Evolutionary conservation across 1,140 invertebrate genomes (phyloP).

Genomic region (Teleopsis dalmanni): DNA sequence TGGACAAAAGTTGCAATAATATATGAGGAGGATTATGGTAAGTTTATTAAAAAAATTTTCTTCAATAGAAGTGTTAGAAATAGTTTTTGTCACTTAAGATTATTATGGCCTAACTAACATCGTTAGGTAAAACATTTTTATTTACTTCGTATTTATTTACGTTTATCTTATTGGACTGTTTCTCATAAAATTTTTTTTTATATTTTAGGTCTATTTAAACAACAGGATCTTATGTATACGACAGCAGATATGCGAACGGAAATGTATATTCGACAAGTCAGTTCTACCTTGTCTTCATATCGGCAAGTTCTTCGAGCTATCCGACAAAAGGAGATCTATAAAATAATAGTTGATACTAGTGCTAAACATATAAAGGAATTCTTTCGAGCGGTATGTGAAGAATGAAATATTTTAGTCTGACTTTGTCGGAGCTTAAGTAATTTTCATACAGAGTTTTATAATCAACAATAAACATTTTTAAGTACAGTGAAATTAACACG

Average conservation of each 20-base stretch:
- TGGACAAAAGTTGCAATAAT: slow-evolving; percentile 91
- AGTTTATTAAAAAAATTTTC: slow-evolving; percentile 5
- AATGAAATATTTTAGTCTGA: background rate
- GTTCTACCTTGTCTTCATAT: slow-evolving; percentile 65
- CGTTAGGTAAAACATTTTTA: background rate
- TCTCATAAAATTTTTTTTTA: slow-evolving; percentile 4
- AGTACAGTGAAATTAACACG: too few relatives aligned
- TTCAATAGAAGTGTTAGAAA: background rate
- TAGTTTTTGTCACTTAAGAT: background rate
- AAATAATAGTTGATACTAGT: slow-evolving; percentile 77
- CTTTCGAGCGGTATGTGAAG: slow-evolving; percentile 62
- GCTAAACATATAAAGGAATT: slow-evolving; percentile 66
- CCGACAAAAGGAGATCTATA: slow-evolving; percentile 72
- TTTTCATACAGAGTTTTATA: background rate
- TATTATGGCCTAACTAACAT: background rate
- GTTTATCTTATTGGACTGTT: too few relatives aligned
- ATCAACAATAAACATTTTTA: background rate
- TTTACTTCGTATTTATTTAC: background rate
- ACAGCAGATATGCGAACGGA: slow-evolving; percentile 61
- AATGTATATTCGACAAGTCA: slow-evolving; percentile 75
- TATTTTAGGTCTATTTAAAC: slow-evolving; percentile 70
- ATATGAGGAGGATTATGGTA: slow-evolving; percentile 63
- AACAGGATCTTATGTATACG: slow-evolving; percentile 74
- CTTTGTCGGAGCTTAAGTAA: too few relatives aligned
- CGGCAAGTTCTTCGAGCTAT: slow-evolving; percentile 71